Evolutionary conservation across 1,140 invertebrate genomes (phyloP), one percentile per base, ranked within the genome.

Genomic region (Paraescarpia echinospica): DNA sequence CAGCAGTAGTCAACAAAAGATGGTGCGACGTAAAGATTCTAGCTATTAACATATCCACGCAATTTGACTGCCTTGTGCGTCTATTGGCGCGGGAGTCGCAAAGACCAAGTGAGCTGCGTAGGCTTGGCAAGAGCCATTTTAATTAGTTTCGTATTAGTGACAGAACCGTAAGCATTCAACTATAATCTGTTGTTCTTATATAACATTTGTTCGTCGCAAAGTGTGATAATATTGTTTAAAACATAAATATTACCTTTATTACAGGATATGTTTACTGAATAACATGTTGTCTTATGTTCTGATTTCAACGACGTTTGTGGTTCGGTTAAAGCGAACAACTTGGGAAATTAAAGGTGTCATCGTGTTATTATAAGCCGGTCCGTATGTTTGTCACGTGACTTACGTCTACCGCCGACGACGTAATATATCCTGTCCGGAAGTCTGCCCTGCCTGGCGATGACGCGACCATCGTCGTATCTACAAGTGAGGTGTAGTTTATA

Each of bases 401-500:
- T 93, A 95, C 95, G 91, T 95, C 95, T 95, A 34, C 95, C 95
- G 1, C 94, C 93, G 12, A 96, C 91, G 88, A 96, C 93, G 92
- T 94, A 96, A 92, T 96, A 96, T 92, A 96, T 95, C 89, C 94
- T 93, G 77, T 96, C 95, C 22, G 95, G 94, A 33, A 93, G 92
- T 92, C 94, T 93, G 14, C 94, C 95, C 93, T 96, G 95, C 91
- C 94, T 94, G 31, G 95, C 95, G 14, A 96, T 94, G 1, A 95
- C 93, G 34, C 95, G 93, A 89, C 94, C 94, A 89, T 94, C 94
- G 77, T 96, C 95, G 93, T 95, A 96, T 90, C 95, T 95, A 92
- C 31, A 92, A 93, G 27, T 90, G 33, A 41, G 4, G 41, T 4
- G 12, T 12, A 41, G 41, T 41, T 41, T 41, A 41, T 4, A 12